phyloP scores from a whole-genome alignment of 2,888 invertebrate genomes.

The Nasonia oneida region DNA sequence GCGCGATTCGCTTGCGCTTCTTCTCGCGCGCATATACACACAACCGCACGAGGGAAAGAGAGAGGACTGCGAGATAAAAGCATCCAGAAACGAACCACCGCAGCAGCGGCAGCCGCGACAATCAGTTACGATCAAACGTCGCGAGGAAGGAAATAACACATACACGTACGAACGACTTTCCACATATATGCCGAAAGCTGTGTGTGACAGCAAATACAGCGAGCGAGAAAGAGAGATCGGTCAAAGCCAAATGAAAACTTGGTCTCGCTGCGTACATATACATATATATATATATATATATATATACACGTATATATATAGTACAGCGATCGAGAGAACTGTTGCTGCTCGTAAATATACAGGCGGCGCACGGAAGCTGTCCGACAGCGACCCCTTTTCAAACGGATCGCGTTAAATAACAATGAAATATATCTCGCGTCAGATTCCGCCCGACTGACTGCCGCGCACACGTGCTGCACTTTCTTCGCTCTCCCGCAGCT shows the following conservation, averaged over 20 bases:
- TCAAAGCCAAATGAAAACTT: constrained; percentile 15
- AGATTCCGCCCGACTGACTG: constrained; percentile 22
- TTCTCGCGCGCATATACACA: too few species aligned
- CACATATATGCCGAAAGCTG: not conserved
- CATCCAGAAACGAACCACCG: not conserved
- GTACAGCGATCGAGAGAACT: not conserved
- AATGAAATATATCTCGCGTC: constrained; percentile 44
- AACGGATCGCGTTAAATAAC: constrained; percentile 45
- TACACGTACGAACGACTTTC: not conserved
- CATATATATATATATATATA: too few species aligned
- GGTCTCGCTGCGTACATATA: not conserved
- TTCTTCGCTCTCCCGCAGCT: not conserved
- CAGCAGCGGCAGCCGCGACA: not conserved
- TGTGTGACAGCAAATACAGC: not conserved
- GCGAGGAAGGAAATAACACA: not conserved
- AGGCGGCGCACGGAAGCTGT: not conserved
- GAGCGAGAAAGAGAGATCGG: not conserved
- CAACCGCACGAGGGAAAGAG: not conserved
- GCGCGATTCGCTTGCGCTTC: too few species aligned
- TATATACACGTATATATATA: too few species aligned
- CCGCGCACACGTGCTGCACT: not conserved
- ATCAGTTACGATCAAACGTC: constrained; percentile 11
- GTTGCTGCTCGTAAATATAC: constrained; percentile 25
- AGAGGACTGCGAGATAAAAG: not conserved
- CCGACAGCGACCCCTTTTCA: not conserved